Evolutionary conservation across 2,888 invertebrate genomes (phyloP), one percentile per base, ranked within the genome.

Genomic region (Drosophila putrida): DNA sequence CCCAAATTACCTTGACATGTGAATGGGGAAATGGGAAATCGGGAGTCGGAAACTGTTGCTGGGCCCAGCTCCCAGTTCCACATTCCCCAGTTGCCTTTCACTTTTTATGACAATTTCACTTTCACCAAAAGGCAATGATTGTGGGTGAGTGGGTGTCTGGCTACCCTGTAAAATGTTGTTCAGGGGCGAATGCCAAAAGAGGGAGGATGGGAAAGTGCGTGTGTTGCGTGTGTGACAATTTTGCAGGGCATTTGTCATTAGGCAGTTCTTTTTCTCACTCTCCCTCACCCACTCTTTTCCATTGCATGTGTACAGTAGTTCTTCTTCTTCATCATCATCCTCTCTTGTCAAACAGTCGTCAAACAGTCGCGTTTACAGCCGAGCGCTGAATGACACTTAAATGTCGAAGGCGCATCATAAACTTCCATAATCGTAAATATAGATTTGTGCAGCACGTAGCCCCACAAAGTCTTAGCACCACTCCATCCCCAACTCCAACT

Each of bases 91-190:
- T 81, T 75, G 89, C 84, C 85, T 87, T 89, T 86, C 88, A 84
- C 86, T 89, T 89, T 87, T 86, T 89, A 86, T 76, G 89, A 80
- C 86, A 88, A 80, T 89, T 86, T 87, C 84, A 87, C 89, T 85
- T 85, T 85, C 89, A 59, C 66, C 68, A 46, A 71, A 39, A 61
- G 46, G 64, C 71, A 59, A 63, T 59, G 71, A 74, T 75, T 71
- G 64, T 57, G 74, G 57, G 73, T 20, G 20, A 67, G 64, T 57
- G 74, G 57, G 73, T 20, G 20, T 2, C 20, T 28, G 61, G 63
- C 46, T 25, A 49, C 35, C 35, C 49, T 35, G 25, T 35, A 27
- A 46, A 31, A 43, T 25, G 25, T 20, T 20, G 20, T 20, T 20
- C 3, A 13, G 39, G 13, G 47, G 28, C 31, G 15, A 11, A 6